These are phyloP conservation scores for Erebia ligea DNA, from an alignment of 2,888 invertebrate species.

Conservation along the genomic window DNA sequence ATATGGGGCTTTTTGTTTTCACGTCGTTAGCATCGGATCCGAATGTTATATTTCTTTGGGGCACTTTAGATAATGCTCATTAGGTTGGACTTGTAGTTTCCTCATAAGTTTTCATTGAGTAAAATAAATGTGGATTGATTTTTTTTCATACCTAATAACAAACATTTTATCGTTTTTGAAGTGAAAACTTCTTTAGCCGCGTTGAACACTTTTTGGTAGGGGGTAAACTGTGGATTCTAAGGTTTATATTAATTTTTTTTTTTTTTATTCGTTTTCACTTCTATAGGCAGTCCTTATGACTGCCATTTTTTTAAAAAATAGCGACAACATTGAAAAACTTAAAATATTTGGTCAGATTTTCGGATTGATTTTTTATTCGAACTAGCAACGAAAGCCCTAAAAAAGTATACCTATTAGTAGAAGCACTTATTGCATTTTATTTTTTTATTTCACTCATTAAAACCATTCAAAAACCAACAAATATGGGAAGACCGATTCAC, in stretches of 20 bases:
- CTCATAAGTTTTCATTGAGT: constrained; percentile 71
- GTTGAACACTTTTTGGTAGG: too few relatives aligned
- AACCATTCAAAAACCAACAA: not conserved
- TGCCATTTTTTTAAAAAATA: not conserved
- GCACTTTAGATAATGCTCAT: constrained; percentile 52
- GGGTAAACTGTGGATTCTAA: too few relatives aligned
- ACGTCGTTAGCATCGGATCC: constrained; percentile 41
- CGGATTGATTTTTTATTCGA: too few relatives aligned
- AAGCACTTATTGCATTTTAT: not conserved
- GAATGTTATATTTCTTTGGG: constrained; percentile 38
- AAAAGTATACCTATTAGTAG: too few relatives aligned
- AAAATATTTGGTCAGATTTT: too few relatives aligned
- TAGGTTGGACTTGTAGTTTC: constrained; percentile 55
- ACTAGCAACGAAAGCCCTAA: too few relatives aligned
- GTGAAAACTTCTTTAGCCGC: too few relatives aligned
- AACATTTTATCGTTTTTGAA: not conserved
- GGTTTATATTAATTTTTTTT: too few relatives aligned
- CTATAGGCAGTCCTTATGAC: too few relatives aligned
- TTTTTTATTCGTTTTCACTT: too few relatives aligned
- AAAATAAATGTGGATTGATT: constrained; percentile 48
- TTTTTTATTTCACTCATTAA: not conserved
- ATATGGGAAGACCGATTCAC: not conserved
- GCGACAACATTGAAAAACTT: too few relatives aligned
- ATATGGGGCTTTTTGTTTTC: constrained; percentile 64
- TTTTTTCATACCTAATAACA: not conserved